phyloP scores from a whole-genome alignment of 2,113 vertebrate species.

The Pogona vitticeps region DNA sequence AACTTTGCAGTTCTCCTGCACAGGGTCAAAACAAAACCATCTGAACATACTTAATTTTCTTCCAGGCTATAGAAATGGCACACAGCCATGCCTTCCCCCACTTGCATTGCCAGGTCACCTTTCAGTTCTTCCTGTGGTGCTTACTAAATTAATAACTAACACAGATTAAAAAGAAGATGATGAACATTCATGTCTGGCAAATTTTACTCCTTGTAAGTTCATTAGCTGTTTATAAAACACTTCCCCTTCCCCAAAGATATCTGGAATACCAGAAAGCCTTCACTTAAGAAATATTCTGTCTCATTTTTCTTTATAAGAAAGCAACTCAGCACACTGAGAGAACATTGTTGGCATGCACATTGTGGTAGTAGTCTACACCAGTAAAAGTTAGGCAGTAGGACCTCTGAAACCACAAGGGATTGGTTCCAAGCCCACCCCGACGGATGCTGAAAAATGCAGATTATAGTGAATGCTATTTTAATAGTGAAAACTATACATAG shows the following conservation, averaged over 20 bases:
- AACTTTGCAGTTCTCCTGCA: not conserved
- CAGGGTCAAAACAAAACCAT: not conserved
- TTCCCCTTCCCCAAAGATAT: no score
- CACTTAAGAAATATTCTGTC: not conserved
- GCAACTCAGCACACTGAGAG: not conserved
- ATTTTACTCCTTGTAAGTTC: not conserved
- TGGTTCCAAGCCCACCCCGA: no score
- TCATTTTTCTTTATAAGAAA: not conserved
- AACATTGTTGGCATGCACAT: not conserved
- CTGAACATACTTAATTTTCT: not conserved
- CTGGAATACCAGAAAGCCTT: not conserved
- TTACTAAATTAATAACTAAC: conserved; percentile 21
- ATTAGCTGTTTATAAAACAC: not conserved
- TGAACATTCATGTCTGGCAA: not conserved
- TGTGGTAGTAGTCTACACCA: not conserved
- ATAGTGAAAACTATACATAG: no score
- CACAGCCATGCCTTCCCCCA: not conserved
- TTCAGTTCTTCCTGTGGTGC: not conserved
- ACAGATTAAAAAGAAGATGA: not conserved
- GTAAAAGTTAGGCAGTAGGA: not conserved
- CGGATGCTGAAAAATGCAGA: no score
- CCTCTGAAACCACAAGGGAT: no score
- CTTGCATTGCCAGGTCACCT: not conserved
- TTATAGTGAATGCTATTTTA: no score
- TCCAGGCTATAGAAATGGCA: not conserved